Conservation (phyloP, 2,888 invertebrate species). For the Aspidapion aeneum region DNA sequence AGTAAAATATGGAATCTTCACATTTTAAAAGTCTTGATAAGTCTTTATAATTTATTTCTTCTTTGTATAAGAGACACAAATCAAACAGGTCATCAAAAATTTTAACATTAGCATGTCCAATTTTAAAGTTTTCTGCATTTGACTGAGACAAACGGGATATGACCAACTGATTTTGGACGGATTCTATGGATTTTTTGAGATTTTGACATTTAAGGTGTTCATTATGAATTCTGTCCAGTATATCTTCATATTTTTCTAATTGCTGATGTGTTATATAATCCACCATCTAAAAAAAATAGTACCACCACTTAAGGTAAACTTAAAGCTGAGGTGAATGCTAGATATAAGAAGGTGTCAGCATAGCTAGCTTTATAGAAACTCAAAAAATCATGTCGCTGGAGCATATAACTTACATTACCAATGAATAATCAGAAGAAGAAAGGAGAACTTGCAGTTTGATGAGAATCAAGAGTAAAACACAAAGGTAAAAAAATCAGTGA, state of each 20-base stretch:
- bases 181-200: conserved; percentile 31
- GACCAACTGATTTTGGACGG: conserved; percentile 34
- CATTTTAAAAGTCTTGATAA: conserved; percentile 19
- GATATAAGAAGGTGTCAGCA: too few species aligned
- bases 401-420: too few species aligned
- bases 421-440: too few species aligned
- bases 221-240: conserved; percentile 37
- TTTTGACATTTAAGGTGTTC: conserved; percentile 35
- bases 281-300: conserved; percentile 32
- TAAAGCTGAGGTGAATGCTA: too few species aligned
- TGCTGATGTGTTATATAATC: conserved; percentile 30
- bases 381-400: too few species aligned
- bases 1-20: conserved; percentile 36
- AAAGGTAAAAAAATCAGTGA: too few species aligned
- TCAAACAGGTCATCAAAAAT: conserved; percentile 37
- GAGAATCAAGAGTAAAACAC: too few species aligned
- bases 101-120: conserved; percentile 38
- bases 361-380: too few species aligned
- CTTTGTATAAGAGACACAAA: conserved; percentile 33
- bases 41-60: conserved; percentile 28
- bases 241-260: conserved; percentile 34
- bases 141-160: conserved; percentile 30
- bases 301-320: too few species aligned
- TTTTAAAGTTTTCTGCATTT: conserved; percentile 26
- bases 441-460: too few species aligned